Evolutionary conservation across 2,797 vertebrate species (phyloP).

Genomic region (Trachurus trachurus): DNA sequence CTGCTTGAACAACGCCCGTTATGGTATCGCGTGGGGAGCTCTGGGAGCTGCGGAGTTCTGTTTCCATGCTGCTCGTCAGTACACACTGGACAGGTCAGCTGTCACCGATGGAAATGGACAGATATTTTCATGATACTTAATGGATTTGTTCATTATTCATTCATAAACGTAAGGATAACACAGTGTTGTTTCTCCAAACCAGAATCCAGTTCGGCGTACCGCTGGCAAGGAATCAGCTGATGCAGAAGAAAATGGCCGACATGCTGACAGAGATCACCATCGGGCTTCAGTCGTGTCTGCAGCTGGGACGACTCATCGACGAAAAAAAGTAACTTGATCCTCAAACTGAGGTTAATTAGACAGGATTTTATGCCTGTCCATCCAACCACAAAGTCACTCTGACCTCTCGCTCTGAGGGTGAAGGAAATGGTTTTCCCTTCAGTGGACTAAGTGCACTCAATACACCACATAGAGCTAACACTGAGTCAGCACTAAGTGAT

Average conservation of each 20-base stretch:
- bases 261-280: conserved; percentile 93
- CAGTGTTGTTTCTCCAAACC: neutral
- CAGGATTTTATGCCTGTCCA: neutral
- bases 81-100: conserved; percentile 90
- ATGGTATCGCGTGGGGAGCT: conserved; percentile 92
- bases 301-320: conserved; percentile 91
- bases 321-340: conserved; percentile 83
- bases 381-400: neutral
- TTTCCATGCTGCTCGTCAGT: conserved; percentile 89
- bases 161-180: neutral
- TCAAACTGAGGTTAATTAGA: neutral
- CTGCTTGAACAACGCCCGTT: conserved; percentile 92
- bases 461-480: neutral
- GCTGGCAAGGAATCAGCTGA: conserved; percentile 91
- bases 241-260: conserved; percentile 95
- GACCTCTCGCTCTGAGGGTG: too few relatives aligned
- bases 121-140: neutral
- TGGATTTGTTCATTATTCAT: neutral
- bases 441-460: too few relatives aligned
- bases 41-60: conserved; percentile 93
- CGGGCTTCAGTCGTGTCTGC: conserved; percentile 90
- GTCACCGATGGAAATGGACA: too few relatives aligned
- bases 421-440: too few relatives aligned
- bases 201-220: conserved; percentile 92
- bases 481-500: neutral